phyloP scores from a whole-genome alignment of 2,888 invertebrate species.

The Atrina japonica region DNA sequence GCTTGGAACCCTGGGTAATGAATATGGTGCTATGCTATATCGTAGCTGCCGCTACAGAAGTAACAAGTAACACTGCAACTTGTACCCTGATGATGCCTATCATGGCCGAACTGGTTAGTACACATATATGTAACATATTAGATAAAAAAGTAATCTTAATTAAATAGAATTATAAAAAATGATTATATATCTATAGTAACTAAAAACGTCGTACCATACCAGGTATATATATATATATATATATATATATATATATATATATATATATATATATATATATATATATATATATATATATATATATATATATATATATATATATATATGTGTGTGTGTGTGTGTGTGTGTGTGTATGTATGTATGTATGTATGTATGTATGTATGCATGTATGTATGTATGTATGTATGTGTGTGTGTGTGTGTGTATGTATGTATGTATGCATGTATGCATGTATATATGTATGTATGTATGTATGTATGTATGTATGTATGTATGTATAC shows the following conservation, averaged over 20 bases:
- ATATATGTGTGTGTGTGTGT: background rate
- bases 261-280: no score
- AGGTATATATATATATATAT: no score
- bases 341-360: background rate
- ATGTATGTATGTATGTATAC: background rate
- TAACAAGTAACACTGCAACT: conserved; percentile 77
- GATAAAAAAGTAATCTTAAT: background rate
- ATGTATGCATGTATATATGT: no score
- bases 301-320: no score
- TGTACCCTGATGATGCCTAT: conserved; percentile 79
- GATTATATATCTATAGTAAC: no score
- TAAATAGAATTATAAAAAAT: no score
- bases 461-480: background rate
- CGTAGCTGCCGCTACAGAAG: conserved; percentile 73
- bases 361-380: background rate
- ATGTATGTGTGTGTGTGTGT: no score
- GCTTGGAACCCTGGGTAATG: conserved; percentile 70
- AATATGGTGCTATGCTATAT: conserved; percentile 71
- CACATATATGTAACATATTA: background rate
- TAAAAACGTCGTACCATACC: no score
- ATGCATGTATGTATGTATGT: no score
- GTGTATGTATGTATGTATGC: no score
- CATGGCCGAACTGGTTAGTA: conserved; percentile 71
- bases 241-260: no score
- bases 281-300: no score